Evolutionary conservation across 1,140 invertebrate genomes (phyloP).

Genomic region (Goniozus legneri): DNA sequence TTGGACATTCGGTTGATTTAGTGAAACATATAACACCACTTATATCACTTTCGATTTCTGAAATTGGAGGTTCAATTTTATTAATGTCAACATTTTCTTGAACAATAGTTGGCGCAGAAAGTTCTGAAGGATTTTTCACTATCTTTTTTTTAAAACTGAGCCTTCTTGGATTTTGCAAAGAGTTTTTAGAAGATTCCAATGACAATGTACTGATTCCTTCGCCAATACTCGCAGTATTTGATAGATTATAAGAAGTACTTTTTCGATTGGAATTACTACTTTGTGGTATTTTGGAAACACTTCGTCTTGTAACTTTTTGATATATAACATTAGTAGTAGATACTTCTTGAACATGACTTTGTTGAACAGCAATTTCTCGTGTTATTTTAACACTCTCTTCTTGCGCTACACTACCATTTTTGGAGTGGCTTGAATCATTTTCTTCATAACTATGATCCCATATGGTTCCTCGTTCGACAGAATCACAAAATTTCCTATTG

Average conservation of each 20-base stretch:
- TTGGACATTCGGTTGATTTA: too few species aligned
- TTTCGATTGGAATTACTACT: too few species aligned
- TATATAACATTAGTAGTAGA: not conserved
- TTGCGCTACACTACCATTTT: slow-evolving; percentile 2
- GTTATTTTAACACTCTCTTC: not conserved
- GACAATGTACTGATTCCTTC: not conserved
- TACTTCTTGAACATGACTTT: not conserved
- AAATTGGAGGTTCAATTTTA: not conserved
- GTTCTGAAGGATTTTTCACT: too few species aligned
- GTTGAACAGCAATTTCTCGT: not conserved
- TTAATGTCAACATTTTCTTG: not conserved
- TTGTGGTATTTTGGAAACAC: too few species aligned
- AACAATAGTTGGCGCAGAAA: not conserved
- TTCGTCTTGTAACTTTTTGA: too few species aligned
- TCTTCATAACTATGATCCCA: slow-evolving; percentile 42
- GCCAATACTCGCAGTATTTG: too few species aligned
- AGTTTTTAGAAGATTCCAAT: not conserved
- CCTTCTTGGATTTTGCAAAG: too few species aligned
- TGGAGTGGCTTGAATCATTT: slow-evolving; percentile 22
- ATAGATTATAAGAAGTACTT: too few species aligned
- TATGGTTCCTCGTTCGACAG: slow-evolving; percentile 34
- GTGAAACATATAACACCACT: too few species aligned
- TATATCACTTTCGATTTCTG: too few species aligned
- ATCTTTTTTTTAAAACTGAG: too few species aligned
- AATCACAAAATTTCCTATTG: slow-evolving; percentile 37